phyloP scores from a whole-genome alignment of 2,888 invertebrate species.

The Drosophila recens region DNA sequence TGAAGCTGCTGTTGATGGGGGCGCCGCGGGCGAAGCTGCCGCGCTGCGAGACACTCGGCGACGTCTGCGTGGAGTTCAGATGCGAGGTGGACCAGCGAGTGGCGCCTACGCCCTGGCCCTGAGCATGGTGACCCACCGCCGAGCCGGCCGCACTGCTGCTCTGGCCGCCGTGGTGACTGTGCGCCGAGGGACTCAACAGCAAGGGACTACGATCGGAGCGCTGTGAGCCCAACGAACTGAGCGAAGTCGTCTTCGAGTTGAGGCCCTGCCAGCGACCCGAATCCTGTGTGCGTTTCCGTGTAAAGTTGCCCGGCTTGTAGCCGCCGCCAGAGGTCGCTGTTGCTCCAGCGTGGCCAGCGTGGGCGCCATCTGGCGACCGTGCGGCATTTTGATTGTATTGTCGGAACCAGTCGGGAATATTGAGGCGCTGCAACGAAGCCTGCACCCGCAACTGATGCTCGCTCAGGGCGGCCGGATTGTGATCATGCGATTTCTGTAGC shows the following conservation, averaged over 20 bases:
- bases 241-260: slow-evolving; percentile 94
- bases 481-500: slow-evolving; percentile 90
- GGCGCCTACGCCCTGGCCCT: slow-evolving; percentile 60
- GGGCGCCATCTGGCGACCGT: slow-evolving; percentile 68
- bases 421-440: slow-evolving; percentile 96
- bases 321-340: slow-evolving; percentile 51
- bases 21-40: slow-evolving; percentile 89
- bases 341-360: slow-evolving; percentile 9
- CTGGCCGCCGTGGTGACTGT: slow-evolving; percentile 85
- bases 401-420: slow-evolving; percentile 97
- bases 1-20: slow-evolving; percentile 85
- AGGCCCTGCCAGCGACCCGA: slow-evolving; percentile 88
- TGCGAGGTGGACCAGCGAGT: slow-evolving; percentile 91
- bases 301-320: slow-evolving; percentile 91
- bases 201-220: slow-evolving; percentile 85
- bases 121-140: slow-evolving; percentile 40
- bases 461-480: slow-evolving; percentile 90
- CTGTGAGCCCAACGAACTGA: slow-evolving; percentile 89
- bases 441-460: slow-evolving; percentile 97
- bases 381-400: slow-evolving; percentile 83
- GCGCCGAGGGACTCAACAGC: slow-evolving; percentile 85
- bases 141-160: slow-evolving; percentile 47
- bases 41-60: slow-evolving; percentile 90
- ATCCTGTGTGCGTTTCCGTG: slow-evolving; percentile 92
- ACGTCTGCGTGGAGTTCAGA: slow-evolving; percentile 90